phyloP scores from a whole-genome alignment of 2,888 invertebrate species.

The Ischnura elegans region DNA sequence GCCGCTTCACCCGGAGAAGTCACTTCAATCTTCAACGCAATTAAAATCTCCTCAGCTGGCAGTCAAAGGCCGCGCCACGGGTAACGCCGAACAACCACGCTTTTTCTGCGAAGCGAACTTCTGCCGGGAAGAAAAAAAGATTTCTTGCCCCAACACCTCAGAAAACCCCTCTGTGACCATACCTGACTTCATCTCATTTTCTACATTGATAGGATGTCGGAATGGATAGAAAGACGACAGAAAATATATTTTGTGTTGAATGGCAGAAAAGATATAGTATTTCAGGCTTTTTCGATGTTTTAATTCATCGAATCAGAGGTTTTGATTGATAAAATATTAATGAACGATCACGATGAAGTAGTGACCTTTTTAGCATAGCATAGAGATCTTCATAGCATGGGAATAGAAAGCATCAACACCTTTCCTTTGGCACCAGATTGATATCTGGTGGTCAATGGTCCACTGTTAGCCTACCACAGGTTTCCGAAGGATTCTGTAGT shows the following conservation, averaged over 20 bases:
- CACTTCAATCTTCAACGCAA: background rate
- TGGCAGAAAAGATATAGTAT: no score
- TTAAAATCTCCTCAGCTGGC: background rate
- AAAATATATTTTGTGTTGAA: background rate
- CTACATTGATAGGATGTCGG: background rate
- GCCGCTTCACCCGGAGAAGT: background rate
- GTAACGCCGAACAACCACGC: background rate
- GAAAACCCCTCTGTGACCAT: background rate
- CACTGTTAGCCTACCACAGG: no score
- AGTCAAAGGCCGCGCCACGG: background rate
- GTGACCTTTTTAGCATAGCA: no score
- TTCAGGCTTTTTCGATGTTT: no score
- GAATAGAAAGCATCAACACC: no score
- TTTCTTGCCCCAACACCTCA: background rate
- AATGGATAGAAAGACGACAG: background rate
- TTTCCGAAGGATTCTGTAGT: no score
- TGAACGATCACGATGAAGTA: no score
- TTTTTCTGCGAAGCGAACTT: background rate
- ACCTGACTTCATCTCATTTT: background rate
- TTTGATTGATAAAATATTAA: no score
- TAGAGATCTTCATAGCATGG: no score
- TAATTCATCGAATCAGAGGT: no score
- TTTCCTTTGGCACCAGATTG: no score
- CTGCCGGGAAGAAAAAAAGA: background rate
- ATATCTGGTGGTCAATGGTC: no score